Conservation (phyloP, 2,113 vertebrate genomes). For the Chionomys nivalis region DNA sequence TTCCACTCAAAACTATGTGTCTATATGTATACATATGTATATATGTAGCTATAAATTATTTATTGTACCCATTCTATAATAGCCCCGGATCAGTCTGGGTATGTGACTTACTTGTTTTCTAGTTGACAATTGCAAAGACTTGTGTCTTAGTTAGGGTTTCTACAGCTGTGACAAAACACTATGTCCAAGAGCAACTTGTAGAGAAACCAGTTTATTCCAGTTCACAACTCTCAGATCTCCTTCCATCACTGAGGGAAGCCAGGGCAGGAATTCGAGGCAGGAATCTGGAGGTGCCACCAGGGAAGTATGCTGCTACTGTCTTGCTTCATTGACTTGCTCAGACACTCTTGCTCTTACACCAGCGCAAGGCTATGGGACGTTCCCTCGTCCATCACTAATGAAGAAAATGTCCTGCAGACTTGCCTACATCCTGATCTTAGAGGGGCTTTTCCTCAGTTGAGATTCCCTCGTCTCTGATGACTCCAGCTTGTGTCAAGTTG, state of each 20-base stretch:
- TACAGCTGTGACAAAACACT: neutral
- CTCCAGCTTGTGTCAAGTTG: neutral
- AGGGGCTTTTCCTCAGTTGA: neutral
- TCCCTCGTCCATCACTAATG: neutral
- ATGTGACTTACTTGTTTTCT: constrained; percentile 24
- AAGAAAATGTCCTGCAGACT: neutral
- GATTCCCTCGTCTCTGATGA: neutral
- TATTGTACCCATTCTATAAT: neutral
- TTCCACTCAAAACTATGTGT: neutral
- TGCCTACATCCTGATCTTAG: neutral
- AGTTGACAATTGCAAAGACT: neutral
- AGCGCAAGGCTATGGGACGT: too few species aligned
- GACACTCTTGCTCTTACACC: neutral
- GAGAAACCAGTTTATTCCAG: neutral
- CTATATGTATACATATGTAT: neutral
- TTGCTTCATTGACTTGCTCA: neutral
- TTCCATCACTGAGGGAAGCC: neutral
- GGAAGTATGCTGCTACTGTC: neutral
- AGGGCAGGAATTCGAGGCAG: neutral
- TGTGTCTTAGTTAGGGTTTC: neutral
- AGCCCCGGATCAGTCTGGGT: neutral
- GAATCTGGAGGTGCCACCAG: neutral
- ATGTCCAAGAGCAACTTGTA: neutral
- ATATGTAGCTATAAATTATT: neutral
- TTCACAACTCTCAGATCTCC: neutral